Evolutionary conservation across 2,888 invertebrate species (phyloP).

Genomic region (Mythimna pallens): DNA sequence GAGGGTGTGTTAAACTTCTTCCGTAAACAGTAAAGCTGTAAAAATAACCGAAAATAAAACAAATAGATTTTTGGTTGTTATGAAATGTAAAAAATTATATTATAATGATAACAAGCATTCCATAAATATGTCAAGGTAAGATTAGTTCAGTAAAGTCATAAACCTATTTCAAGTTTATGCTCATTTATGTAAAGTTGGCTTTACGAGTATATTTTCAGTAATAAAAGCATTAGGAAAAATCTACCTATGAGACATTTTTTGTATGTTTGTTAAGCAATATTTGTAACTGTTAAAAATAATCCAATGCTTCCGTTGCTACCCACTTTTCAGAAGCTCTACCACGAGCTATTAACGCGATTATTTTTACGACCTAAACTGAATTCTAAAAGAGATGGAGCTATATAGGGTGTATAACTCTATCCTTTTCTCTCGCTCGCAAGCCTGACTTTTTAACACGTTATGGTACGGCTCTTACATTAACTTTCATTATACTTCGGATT

Average conservation of each 20-base stretch:
- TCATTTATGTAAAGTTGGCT: conserved; percentile 3
- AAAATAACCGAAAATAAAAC: background rate
- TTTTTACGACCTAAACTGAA: too few species aligned
- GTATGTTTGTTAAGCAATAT: background rate
- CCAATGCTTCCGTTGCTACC: background rate
- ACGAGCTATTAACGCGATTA: too few species aligned
- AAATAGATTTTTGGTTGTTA: background rate
- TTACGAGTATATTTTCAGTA: background rate
- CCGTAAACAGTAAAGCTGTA: too few species aligned
- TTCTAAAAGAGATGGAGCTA: too few species aligned
- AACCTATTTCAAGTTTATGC: conserved; percentile 14
- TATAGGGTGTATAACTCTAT: too few species aligned
- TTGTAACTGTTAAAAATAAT: background rate
- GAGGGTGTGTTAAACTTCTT: too few species aligned
- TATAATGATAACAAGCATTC: background rate
- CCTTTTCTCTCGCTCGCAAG: too few species aligned
- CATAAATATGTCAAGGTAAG: conserved; percentile 25
- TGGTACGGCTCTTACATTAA: too few species aligned
- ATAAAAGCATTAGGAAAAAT: conserved; percentile 4
- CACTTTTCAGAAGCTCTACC: background rate
- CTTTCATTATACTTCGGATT: too few species aligned
- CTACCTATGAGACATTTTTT: background rate
- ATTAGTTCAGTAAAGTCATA: conserved; percentile 7
- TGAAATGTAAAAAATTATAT: background rate
- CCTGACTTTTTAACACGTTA: too few species aligned